These are phyloP conservation scores for Chrysogorgia sp. DNA, from an alignment of 92 coral and sea anemone genomes.

Conservation along the genomic window DNA sequence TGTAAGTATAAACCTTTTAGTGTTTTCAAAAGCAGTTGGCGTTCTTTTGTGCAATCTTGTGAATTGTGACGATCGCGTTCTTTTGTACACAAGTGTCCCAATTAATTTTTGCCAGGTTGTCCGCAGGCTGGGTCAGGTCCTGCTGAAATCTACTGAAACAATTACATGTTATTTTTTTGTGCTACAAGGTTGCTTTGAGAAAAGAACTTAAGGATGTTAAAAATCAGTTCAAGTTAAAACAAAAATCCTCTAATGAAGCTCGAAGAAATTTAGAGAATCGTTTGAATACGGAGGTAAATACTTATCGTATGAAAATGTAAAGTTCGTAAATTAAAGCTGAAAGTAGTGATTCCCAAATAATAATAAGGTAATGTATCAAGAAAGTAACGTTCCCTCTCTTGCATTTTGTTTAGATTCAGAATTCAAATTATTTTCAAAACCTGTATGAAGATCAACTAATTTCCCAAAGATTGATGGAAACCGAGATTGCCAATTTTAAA, in stretches of 20 bases:
- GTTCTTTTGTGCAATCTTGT: constrained; percentile 23
- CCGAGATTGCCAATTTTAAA: constrained; percentile 69
- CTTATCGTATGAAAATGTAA: background rate
- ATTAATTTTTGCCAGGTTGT: constrained; percentile 42
- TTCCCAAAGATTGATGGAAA: constrained; percentile 58
- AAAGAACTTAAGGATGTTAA: constrained; percentile 50
- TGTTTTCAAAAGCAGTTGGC: no score
- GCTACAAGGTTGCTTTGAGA: constrained; percentile 43
- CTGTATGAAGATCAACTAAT: constrained; percentile 65
- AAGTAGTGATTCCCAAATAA: no score
- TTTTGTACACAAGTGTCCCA: constrained; percentile 38
- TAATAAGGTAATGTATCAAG: no score
- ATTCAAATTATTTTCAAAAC: constrained; percentile 65
- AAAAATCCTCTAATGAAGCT: constrained; percentile 63
- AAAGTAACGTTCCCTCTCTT: background rate
- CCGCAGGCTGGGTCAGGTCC: background rate
- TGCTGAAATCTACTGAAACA: background rate
- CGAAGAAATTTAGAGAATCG: constrained; percentile 64
- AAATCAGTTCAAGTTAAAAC: constrained; percentile 61
- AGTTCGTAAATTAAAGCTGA: background rate
- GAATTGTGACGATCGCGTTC: no score
- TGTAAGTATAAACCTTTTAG: constrained; percentile 47
- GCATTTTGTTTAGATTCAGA: constrained; percentile 52
- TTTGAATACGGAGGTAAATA: constrained; percentile 66
- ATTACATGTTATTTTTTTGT: constrained; percentile 3